These are phyloP conservation scores for Frankliniella fusca DNA, from an alignment of 2,888 invertebrate genomes.

Conservation along the genomic window DNA sequence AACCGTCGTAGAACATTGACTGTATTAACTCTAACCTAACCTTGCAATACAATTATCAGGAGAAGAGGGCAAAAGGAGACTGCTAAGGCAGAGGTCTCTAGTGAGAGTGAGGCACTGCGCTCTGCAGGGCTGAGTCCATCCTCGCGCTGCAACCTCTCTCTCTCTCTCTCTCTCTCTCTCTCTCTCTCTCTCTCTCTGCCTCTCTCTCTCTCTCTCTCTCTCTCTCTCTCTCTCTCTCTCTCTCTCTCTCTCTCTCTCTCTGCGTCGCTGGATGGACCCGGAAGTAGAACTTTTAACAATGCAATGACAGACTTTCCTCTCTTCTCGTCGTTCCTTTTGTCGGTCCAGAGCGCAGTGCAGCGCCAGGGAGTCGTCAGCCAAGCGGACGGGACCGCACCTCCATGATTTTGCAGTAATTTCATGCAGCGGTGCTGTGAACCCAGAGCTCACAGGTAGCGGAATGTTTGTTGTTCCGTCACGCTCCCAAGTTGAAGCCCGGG, in stretches of 20 bases:
- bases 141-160: neutral
- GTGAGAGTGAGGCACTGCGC: neutral
- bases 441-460: too few species aligned
- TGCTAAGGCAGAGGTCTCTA: constrained; percentile 6
- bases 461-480: too few species aligned
- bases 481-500: too few species aligned
- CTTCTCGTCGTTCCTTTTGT: neutral
- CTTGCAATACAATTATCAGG: too few species aligned
- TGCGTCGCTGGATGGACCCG: constrained; percentile 37
- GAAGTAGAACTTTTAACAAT: constrained; percentile 1
- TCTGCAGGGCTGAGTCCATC: too few species aligned
- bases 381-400: neutral
- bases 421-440: too few species aligned
- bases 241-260: constrained; percentile 29
- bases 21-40: too few species aligned
- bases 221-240: constrained; percentile 28
- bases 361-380: neutral
- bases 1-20: too few species aligned
- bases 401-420: too few species aligned
- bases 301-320: neutral
- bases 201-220: constrained; percentile 32
- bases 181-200: constrained; percentile 29
- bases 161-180: constrained; percentile 22
- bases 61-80: too few species aligned
- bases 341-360: neutral